Base-by-base conservation (phyloP, 2,113 vertebrate genomes). In the Clupea harengus region DNA sequence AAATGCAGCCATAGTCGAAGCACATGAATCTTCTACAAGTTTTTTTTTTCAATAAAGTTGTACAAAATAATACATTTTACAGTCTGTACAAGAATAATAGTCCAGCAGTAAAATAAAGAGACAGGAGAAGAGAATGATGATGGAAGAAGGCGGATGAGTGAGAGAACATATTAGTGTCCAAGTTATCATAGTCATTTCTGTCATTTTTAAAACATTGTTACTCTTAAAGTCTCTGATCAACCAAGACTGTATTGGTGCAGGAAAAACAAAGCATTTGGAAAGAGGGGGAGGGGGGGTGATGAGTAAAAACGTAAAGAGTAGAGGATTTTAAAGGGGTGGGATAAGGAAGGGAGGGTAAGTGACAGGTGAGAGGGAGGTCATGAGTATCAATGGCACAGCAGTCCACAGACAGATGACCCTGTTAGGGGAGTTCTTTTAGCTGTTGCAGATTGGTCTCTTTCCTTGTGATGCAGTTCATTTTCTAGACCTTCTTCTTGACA, bases 1-100 rank as follows among this genome's bases (percentile, higher is more conserved):
- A 44, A 78, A 96, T 95, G 95, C 95, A 96, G 95, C 95, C 96
- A 96, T 96, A 95, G 96, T 96, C 95, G 96, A 97, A 96, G 96
- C 96, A 97, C 96, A 96, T 96, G 96, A 96, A 97, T 96, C 95
- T 96, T 96, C 96, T 96, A 96, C 96, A 96, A 96, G 95, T 96
- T 93, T 92, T 93, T 95, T 92, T 95, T 92, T 94, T 97, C 95
- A 96, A 96, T 97, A 96, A 97, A 97, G 96, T 96, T 97, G 95
- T 97, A 97, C 96, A 97, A 97, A 97, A 97, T 97, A 96, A 97
- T 97, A 96, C 96, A 97, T 97, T 96, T 97, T 97, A 97, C 96
- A 97, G 95, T 97, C 95, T 97, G 96, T 97, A 97, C 96, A 97
- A 96, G 96, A 97, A 96, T 96, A 96, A 96, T 96, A 96, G 96